phyloP scores from a whole-genome alignment of 2,888 invertebrate species.

The Ditula angustiorana region DNA sequence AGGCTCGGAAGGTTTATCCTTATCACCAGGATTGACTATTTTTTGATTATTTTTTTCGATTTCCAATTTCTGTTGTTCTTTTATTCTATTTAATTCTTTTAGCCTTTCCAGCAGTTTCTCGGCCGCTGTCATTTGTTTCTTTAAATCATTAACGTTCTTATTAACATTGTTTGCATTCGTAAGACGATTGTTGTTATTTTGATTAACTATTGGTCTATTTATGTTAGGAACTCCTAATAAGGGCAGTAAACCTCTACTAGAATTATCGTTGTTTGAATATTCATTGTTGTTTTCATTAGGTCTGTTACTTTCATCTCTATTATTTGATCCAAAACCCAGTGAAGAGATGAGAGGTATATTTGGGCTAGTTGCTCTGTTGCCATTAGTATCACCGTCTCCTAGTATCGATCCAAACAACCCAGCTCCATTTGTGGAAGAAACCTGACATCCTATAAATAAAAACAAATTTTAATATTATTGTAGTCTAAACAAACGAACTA shows the following conservation, averaged over 20 bases:
- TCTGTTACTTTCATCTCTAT: conserved; percentile 4
- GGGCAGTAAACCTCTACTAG: conserved; percentile 21
- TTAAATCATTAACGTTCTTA: conserved; percentile 19
- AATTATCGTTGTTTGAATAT: conserved; percentile 8
- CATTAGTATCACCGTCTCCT: conserved; percentile 16
- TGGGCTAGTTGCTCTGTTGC: conserved; percentile 7
- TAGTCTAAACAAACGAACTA: no score
- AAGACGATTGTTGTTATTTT: conserved; percentile 9
- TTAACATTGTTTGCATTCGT: conserved; percentile 4
- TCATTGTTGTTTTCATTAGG: conserved; percentile 7
- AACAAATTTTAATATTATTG: no score
- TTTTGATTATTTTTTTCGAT: conserved; percentile 22
- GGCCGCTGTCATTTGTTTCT: conserved; percentile 33
- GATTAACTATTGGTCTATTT: conserved; percentile 8
- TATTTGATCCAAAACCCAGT: conserved; percentile 23
- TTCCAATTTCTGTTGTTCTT: conserved; percentile 46
- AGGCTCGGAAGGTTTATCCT: conserved; percentile 9
- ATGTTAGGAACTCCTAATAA: conserved; percentile 10
- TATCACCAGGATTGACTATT: not conserved
- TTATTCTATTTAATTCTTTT: conserved; percentile 50
- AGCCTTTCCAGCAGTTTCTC: conserved; percentile 47
- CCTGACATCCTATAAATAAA: conserved; percentile 14
- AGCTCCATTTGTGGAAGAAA: not conserved
- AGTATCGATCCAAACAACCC: conserved; percentile 26
- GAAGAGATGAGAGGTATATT: conserved; percentile 18